phyloP scores from a whole-genome alignment of 2,888 invertebrate species.

The Chrysina gloriosa region DNA sequence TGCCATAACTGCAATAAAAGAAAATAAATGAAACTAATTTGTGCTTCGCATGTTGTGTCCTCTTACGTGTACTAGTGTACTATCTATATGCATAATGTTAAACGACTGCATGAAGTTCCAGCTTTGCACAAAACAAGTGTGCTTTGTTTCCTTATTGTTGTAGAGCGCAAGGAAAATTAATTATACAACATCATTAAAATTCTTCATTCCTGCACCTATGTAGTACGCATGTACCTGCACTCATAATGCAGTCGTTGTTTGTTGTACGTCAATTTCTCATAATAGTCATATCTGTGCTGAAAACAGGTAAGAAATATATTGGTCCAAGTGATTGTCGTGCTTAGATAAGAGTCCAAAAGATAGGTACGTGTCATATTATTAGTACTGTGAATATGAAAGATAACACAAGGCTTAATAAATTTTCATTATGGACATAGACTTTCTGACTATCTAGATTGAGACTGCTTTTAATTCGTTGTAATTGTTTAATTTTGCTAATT shows the following conservation, averaged over 20 bases:
- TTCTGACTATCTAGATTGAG: conserved; percentile 6
- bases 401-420: conserved; percentile 2
- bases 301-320: conserved; percentile 17
- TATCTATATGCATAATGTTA: conserved; percentile 24
- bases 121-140: conserved; percentile 13
- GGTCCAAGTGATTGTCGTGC: conserved; percentile 22
- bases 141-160: conserved; percentile 34
- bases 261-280: conserved; percentile 8
- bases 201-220: conserved; percentile 27
- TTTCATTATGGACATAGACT: conserved; percentile 20
- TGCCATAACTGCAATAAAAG: conserved; percentile 11
- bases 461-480: background rate
- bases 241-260: conserved; percentile 24
- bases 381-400: conserved; percentile 24
- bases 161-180: conserved; percentile 30
- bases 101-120: conserved; percentile 26
- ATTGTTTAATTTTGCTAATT: background rate
- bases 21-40: conserved; percentile 33
- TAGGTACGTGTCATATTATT: conserved; percentile 21
- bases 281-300: background rate
- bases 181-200: conserved; percentile 35
- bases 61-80: background rate
- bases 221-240: conserved; percentile 9
- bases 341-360: conserved; percentile 20
- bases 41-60: conserved; percentile 22